A percentile compares a stretch with the other conserved stretches of the same genome.
Evolutionary conservation across 2,797 vertebrate species (phyloP).

Genomic region (Gadopsis bispinosus): DNA sequence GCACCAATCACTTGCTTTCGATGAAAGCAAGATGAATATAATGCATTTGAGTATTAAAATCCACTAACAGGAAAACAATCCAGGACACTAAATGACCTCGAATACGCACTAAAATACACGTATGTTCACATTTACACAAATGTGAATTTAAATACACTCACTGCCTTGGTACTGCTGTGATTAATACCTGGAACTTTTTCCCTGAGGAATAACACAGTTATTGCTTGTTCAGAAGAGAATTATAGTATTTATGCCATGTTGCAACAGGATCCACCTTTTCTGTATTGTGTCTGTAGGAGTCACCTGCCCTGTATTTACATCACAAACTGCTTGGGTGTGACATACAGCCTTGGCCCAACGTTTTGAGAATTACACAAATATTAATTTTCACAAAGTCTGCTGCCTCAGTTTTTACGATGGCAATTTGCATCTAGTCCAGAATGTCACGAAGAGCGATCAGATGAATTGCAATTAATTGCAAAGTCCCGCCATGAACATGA

Average conservation of each 20-base stretch:
- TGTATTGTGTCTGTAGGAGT: not conserved
- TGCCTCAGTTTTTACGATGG: too few relatives aligned
- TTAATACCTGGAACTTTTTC: not conserved
- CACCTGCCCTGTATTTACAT: slow-evolving; percentile 49
- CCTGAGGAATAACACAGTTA: not conserved
- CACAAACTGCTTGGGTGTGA: slow-evolving; percentile 25
- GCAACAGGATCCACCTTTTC: not conserved
- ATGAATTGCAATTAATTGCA: too few relatives aligned
- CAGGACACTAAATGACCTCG: not conserved
- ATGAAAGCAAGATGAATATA: not conserved
- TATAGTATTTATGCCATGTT: not conserved
- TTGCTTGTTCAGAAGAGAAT: not conserved
- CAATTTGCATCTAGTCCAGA: too few relatives aligned
- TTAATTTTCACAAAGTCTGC: too few relatives aligned
- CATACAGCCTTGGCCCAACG: too few relatives aligned
- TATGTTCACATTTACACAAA: not conserved
- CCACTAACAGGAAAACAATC: not conserved
- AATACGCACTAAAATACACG: not conserved
- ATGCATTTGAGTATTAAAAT: not conserved
- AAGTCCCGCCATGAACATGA: too few relatives aligned
- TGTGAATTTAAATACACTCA: not conserved
- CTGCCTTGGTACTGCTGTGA: not conserved
- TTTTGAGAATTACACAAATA: too few relatives aligned
- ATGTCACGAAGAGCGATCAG: too few relatives aligned
- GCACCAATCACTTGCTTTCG: not conserved